These are phyloP conservation scores for Thamnaconus septentrionalis DNA, from an alignment of 2,113 vertebrate species.

Conservation along the genomic window DNA sequence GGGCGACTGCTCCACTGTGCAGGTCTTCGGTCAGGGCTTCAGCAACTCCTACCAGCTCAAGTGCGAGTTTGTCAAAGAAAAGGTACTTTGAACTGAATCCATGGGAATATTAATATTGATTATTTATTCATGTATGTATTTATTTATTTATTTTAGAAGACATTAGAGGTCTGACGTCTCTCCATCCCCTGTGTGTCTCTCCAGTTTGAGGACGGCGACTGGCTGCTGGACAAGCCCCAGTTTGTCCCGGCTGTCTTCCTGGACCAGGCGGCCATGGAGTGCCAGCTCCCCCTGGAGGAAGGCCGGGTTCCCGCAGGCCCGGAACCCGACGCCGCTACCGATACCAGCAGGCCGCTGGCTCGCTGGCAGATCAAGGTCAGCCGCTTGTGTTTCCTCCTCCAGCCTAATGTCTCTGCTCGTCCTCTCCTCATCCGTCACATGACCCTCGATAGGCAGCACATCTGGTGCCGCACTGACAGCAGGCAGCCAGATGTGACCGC, in stretches of 20 bases:
- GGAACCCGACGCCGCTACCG: constrained; percentile 35
- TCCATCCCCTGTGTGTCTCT: background rate
- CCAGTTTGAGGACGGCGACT: constrained; percentile 77
- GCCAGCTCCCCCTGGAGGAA: constrained; percentile 77
- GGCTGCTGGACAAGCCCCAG: constrained; percentile 75
- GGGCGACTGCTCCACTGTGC: constrained; percentile 78
- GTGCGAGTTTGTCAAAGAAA: constrained; percentile 88
- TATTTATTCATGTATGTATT: too few relatives aligned
- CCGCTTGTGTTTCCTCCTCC: background rate
- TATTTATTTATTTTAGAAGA: too few relatives aligned
- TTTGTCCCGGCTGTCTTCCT: constrained; percentile 75
- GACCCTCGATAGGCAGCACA: too few relatives aligned
- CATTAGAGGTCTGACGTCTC: background rate
- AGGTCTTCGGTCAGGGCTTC: constrained; percentile 83
- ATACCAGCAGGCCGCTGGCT: constrained; percentile 66
- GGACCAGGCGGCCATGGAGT: constrained; percentile 74
- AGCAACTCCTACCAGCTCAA: constrained; percentile 78
- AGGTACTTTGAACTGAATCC: constrained; percentile 71
- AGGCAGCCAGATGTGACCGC: background rate
- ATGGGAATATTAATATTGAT: too few relatives aligned
- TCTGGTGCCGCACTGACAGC: too few relatives aligned
- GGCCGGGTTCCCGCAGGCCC: constrained; percentile 39
- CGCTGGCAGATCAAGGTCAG: constrained; percentile 89
- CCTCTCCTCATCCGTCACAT: background rate
- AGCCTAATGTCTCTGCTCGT: background rate